Base-by-base conservation (phyloP, 1,140 invertebrate genomes). In the Ceratina japonica region DNA sequence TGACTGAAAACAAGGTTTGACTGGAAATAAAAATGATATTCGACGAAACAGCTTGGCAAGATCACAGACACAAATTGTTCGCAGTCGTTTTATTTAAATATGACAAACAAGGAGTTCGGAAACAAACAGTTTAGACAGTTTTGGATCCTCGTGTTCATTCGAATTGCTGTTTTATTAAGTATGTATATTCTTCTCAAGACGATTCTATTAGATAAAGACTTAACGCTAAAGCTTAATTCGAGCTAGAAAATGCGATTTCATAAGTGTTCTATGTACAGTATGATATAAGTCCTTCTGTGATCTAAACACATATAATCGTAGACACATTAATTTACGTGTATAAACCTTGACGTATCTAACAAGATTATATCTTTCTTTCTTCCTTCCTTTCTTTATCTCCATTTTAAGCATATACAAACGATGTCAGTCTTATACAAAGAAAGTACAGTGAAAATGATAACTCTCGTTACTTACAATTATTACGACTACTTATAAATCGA, bases 401-500 rank as follows among this genome's bases (percentile, higher is more conserved):
- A 37, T 77, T 65, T 85, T 83, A 86, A 86, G 85, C 84, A 86
- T 86, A 75, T 86, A 86, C 85, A 86, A 86, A 86, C 78, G 70
- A 86, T 86, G 78, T 86, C 85, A 86, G 85, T 86, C 85, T 86
- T 86, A 86, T 86, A 82, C 61, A 86, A 86, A 86, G 81, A 86
- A 86, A 86, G 81, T 86, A 86, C 81, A 78, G 83, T 86, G 72
- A 85, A 86, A 86, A 85, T 77, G 70, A 86, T 86, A 85, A 86
- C 75, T 80, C 31, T 86, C 79, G 72, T 62, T 82, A 86, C 83
- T 86, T 83, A 86, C 81, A 87, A 87, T 86, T 44, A 44, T 44
- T 84, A 84, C 69, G 10, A 69, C 78, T 81, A 72, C 56, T 61
- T 72, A 72, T 81, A 86, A 70, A 78, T 80, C 73, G 64, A 51